Base-by-base conservation (phyloP, 2,888 invertebrate genomes). In the Ectropis crepuscularia region DNA sequence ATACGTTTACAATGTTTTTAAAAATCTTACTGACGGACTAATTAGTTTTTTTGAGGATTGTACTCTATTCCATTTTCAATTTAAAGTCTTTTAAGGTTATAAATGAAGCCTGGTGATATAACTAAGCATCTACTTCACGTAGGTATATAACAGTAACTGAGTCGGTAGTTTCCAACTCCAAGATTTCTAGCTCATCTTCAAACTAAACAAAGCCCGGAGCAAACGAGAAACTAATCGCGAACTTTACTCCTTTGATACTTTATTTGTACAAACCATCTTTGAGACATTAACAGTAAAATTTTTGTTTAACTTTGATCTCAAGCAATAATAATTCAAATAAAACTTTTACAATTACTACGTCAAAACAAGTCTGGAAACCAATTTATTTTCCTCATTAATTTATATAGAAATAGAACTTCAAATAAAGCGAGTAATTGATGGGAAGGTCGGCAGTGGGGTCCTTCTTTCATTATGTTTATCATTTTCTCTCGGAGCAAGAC, bases 261-360 rank as follows among this genome's bases (percentile, higher is more conserved):
- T 62, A 51, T 57, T 62, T 63, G 37, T 49, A 11, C 46, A 37
- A 28, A 57, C 46, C 41, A 57, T 62, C 38, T 47, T 11, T 11
- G 36, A 51, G 51, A 9, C 16, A 55, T 38, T 54, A 41, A 61
- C 57, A 50, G 38, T 48, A 42, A 16, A 16, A 48, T 53, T 57
- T 61, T 46, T 63, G 45, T 54, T 63, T 54, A 53, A 65, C 60
- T 53, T 57, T 39, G 57, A 57, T 61, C 47, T 59, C 47, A 28
- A 59, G 59, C 50, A 37, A 59, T 63, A 37, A 59, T 63, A 59
- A 63, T 51, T 63, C 59, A 63, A 59, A 63, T 59, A 55, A 51
- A 63, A 63, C 63, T 63, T 63, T 63, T 55, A 63, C 59, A 55
- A 63, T 63, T 63, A 63, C 54, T 46, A 55, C 59, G 55, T 59